phyloP scores from a whole-genome alignment of 92 coral and sea anemone species.

The Paramuricea clavata region DNA sequence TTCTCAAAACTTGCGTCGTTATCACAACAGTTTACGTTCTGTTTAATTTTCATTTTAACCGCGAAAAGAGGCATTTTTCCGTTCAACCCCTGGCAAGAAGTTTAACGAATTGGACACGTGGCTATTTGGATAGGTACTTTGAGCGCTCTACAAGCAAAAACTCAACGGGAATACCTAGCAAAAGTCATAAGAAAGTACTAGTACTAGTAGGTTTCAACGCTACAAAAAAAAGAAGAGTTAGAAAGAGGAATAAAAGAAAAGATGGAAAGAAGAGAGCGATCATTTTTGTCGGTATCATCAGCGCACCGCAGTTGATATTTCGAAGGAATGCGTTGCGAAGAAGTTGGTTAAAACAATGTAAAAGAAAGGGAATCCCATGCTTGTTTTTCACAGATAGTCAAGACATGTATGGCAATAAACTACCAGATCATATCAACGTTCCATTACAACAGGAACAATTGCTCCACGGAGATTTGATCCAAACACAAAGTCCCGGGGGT shows the following conservation, averaged over 20 bases:
- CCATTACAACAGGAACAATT: slow-evolving; percentile 28
- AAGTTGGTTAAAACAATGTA: slow-evolving; percentile 88
- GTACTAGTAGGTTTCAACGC: not conserved
- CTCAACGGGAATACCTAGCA: not conserved
- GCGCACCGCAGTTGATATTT: slow-evolving; percentile 91
- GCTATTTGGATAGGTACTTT: not conserved
- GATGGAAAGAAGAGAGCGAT: slow-evolving; percentile 48
- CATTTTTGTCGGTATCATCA: slow-evolving; percentile 79
- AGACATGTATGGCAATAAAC: slow-evolving; percentile 28
- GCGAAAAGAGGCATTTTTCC: not conserved
- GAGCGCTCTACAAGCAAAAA: not conserved
- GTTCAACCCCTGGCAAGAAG: not conserved
- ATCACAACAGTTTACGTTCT: not conserved
- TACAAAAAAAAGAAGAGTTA: not conserved
- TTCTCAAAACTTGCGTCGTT: not conserved
- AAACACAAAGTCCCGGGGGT: slow-evolving; percentile 64
- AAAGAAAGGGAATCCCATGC: slow-evolving; percentile 74
- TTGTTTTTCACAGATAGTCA: slow-evolving; percentile 87
- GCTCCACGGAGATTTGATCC: slow-evolving; percentile 44
- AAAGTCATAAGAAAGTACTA: not conserved
- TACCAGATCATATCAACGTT: slow-evolving; percentile 13
- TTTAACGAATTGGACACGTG: not conserved
- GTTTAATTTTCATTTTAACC: not conserved
- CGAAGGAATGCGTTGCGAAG: slow-evolving; percentile 86
- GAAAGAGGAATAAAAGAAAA: not conserved